Conservation (phyloP, 2,797 vertebrate genomes). For the Spea hammondii region DNA sequence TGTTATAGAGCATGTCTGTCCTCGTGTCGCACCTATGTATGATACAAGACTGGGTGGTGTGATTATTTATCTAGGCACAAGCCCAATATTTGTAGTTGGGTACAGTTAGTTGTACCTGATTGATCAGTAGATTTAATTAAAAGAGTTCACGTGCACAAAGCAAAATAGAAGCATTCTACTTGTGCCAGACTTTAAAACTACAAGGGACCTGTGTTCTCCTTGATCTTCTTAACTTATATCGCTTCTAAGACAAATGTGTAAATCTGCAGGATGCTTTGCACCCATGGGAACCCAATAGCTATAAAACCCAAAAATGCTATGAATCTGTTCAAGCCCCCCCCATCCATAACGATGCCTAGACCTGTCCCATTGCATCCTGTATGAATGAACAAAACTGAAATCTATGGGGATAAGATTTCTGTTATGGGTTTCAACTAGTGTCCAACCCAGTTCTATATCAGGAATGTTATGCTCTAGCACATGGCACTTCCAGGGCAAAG, state of each 20-base stretch:
- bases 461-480: background rate
- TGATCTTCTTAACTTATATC: constrained; percentile 6
- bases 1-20: background rate
- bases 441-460: background rate
- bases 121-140: constrained; percentile 28
- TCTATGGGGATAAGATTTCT: constrained; percentile 2
- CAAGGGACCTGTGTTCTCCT: too few relatives aligned
- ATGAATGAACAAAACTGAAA: constrained; percentile 12
- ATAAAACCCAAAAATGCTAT: background rate
- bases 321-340: background rate
- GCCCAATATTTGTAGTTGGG: background rate
- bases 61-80: constrained; percentile 21
- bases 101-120: constrained; percentile 4
- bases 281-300: background rate
- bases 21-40: background rate
- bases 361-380: background rate
- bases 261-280: constrained; percentile 1
- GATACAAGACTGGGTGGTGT: constrained; percentile 48
- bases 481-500: background rate
- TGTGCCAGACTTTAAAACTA: background rate
- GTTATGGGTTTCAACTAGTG: constrained; percentile 20
- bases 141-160: constrained; percentile 7
- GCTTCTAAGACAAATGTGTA: constrained; percentile 1
- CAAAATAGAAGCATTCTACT: background rate
- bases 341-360: background rate